phyloP scores from a whole-genome alignment of 2,113 vertebrate genomes.

The Panurus biarmicus region DNA sequence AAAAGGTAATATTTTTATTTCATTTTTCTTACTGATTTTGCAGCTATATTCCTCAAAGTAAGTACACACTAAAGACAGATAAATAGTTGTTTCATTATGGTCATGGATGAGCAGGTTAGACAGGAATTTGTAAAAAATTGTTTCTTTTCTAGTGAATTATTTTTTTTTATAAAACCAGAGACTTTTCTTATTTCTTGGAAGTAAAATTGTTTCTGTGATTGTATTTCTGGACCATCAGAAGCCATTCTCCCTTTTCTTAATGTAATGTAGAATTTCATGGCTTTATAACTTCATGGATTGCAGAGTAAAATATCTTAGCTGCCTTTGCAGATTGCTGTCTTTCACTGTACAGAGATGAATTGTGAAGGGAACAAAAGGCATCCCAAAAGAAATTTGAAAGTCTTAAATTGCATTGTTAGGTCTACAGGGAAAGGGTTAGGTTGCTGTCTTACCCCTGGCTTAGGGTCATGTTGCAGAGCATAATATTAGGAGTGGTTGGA shows the following conservation, averaged over 20 bases:
- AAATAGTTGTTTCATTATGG: background rate
- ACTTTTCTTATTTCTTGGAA: background rate
- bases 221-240: background rate
- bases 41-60: background rate
- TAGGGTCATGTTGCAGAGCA: background rate
- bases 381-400: background rate
- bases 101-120: background rate
- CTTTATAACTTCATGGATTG: background rate
- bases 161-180: background rate
- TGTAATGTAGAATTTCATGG: background rate
- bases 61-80: background rate
- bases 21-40: background rate
- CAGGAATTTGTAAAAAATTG: background rate
- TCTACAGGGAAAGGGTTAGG: background rate
- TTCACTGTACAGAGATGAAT: background rate
- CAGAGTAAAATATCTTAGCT: background rate
- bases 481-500: background rate
- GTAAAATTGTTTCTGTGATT: background rate
- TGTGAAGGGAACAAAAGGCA: background rate
- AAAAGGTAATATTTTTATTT: background rate
- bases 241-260: background rate
- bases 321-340: background rate
- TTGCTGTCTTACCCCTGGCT: background rate
- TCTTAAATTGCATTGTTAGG: background rate
- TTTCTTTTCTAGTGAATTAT: background rate